Base-by-base conservation (phyloP, 1,140 invertebrate genomes). In the Leptopilina boulardi region DNA sequence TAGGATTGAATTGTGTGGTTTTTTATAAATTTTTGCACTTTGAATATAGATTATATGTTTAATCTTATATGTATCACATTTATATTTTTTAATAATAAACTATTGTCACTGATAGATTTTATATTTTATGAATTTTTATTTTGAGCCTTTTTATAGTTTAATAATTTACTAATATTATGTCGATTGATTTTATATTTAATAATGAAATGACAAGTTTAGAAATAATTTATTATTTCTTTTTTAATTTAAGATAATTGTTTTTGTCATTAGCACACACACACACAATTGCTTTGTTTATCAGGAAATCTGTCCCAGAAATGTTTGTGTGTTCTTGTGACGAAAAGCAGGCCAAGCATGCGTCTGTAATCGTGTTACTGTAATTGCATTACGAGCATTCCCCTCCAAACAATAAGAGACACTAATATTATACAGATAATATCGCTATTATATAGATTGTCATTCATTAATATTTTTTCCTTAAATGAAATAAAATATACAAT, bases 351-450 rank as follows among this genome's bases (percentile, higher is more conserved):
- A 42, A 59, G 59, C 51, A 70, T 21, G 74, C 59, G 76, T 26
- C 30, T 66, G 15, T 86, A 86, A 86, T 86, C 80, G 76, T 75
- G 73, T 86, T 86, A 86, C 73, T 76, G 78, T 85, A 85, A 85
- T 85, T 80, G 71, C 54, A 79, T 84, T 84, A 82, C 34, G 74
- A 73, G 76, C 77, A 78, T 75, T 70, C 71, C 75, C 51, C 74
- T 66, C 78, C 71, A 56, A 81, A 80, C 66, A 83, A 83, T 82
- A 83, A 82, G 41, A 77, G 73, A 38, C 30, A 23, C 23, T 66
- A 71, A 47, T 70, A 41, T 38, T 51, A 15, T 73, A 66, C 72
- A 76, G 76, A 78, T 80, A 47, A 23, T 38, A 77, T 54, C 18
- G 75, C 79, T 79, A 75, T 78, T 70, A 72, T 71, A 56, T n/a